Percentiles rank a stretch among this genome's conserved stretches.
Conservation (phyloP, 2,888 invertebrate species). For the Dioctria linearis region DNA sequence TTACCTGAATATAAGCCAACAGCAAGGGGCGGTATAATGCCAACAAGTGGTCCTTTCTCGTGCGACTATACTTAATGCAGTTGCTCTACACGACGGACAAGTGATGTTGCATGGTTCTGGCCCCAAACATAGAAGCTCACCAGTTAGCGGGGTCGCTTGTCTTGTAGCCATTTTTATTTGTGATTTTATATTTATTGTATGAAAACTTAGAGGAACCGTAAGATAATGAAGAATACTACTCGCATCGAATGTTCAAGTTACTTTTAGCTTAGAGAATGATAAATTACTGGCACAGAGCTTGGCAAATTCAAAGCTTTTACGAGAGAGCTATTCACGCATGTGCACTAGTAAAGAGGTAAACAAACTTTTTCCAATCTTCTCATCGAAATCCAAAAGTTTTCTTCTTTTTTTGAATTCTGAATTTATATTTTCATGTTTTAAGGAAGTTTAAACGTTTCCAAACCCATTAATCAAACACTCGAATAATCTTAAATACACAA, state of each 20-base stretch:
- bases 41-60: slow-evolving; percentile 6
- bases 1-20: slow-evolving; percentile 17
- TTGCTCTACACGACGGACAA: slow-evolving; percentile 65
- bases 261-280: background rate
- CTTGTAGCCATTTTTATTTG: background rate
- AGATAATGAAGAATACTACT: background rate
- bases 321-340: background rate
- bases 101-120: slow-evolving; percentile 56
- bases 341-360: background rate
- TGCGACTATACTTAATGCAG: slow-evolving; percentile 61
- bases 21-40: slow-evolving; percentile 18
- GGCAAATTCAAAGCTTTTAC: background rate
- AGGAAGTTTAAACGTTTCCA: too few relatives aligned
- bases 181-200: background rate
- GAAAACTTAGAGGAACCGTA: background rate
- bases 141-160: slow-evolving; percentile 32
- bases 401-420: too few relatives aligned
- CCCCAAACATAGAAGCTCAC: slow-evolving; percentile 20
- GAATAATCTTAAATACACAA: too few relatives aligned
- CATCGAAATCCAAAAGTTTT: too few relatives aligned
- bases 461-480: too few relatives aligned
- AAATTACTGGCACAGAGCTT: too few relatives aligned
- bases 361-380: background rate
- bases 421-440: too few relatives aligned
- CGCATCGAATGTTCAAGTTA: background rate